Conservation (phyloP, 2,797 vertebrate genomes). For the Peromyscus attwateri region DNA sequence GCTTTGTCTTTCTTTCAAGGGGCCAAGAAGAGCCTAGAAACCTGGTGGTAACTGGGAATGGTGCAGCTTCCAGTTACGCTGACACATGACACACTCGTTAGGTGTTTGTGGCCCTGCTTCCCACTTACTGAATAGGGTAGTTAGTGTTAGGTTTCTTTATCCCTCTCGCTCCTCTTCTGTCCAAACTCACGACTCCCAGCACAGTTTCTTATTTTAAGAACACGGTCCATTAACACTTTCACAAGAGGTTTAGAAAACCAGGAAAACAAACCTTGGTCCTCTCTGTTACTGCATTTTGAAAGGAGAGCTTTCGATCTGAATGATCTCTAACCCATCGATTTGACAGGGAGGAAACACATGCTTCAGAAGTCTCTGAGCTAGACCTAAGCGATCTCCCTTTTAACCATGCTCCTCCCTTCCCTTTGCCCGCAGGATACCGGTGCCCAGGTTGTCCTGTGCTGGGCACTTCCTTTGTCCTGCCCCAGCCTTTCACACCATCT, state of each 20-base stretch:
- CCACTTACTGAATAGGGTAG: neutral
- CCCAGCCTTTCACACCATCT: neutral
- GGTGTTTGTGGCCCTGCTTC: neutral
- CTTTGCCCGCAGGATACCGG: neutral
- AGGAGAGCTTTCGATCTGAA: constrained; percentile 12
- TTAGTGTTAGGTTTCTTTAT: neutral
- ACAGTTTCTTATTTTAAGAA: neutral
- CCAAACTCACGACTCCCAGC: neutral
- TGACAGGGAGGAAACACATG: constrained; percentile 15
- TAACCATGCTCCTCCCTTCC: neutral
- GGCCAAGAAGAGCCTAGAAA: neutral
- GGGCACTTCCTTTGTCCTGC: neutral
- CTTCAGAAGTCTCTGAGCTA: neutral
- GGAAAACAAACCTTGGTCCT: constrained; percentile 31
- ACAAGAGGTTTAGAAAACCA: constrained; percentile 23
- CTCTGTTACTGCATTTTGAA: constrained; percentile 57
- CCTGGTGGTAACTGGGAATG: neutral
- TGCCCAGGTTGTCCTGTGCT: rapidly evolving
- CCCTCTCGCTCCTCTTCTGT: neutral
- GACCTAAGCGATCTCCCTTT: neutral
- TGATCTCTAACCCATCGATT: constrained; percentile 37
- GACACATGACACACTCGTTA: neutral
- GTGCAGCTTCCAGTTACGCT: neutral
- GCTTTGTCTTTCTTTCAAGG: constrained; percentile 43
- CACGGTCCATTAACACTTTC: constrained; percentile 14